A percentile compares a stretch with the other conserved stretches of the same genome.
phyloP scores from a whole-genome alignment of 92 coral and sea anemone species.

The Heteractis magnifica region DNA sequence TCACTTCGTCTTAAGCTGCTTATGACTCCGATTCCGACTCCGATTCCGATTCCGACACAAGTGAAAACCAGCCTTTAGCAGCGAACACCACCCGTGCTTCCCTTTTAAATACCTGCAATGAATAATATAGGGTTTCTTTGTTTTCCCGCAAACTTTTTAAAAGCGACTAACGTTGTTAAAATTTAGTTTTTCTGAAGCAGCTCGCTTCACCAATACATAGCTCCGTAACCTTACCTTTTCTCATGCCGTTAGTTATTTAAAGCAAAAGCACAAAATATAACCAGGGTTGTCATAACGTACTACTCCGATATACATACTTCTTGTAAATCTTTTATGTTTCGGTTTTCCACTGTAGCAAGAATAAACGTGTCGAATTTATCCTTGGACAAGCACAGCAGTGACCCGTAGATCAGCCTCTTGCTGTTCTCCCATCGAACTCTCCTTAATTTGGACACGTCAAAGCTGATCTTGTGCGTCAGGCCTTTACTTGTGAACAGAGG shows the following conservation, averaged over 20 bases:
- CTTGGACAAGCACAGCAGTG: slow-evolving; percentile 89
- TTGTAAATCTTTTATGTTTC: slow-evolving; percentile 66
- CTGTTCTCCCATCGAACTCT: slow-evolving; percentile 89
- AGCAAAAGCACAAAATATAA: neutral
- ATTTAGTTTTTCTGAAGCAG: too few relatives aligned
- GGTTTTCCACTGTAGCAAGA: slow-evolving; percentile 86
- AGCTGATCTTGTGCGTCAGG: slow-evolving; percentile 55
- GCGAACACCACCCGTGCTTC: too few relatives aligned
- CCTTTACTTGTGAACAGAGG: slow-evolving; percentile 76
- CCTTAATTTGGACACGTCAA: slow-evolving; percentile 60
- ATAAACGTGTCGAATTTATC: slow-evolving; percentile 83
- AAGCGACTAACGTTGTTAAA: too few relatives aligned
- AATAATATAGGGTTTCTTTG: too few relatives aligned
- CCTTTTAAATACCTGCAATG: too few relatives aligned
- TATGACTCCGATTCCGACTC: too few relatives aligned
- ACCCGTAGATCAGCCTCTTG: slow-evolving; percentile 88
- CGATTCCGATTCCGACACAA: too few relatives aligned
- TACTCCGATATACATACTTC: slow-evolving; percentile 33
- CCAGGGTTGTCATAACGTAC: neutral
- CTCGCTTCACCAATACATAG: too few relatives aligned
- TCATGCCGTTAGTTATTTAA: neutral
- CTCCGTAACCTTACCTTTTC: too few relatives aligned
- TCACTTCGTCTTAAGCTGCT: too few relatives aligned
- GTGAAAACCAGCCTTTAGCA: too few relatives aligned
- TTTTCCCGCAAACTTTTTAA: too few relatives aligned